These are phyloP conservation scores for Epizoanthus stellaris DNA, from an alignment of 92 coral and sea anemone genomes.

Conservation along the genomic window DNA sequence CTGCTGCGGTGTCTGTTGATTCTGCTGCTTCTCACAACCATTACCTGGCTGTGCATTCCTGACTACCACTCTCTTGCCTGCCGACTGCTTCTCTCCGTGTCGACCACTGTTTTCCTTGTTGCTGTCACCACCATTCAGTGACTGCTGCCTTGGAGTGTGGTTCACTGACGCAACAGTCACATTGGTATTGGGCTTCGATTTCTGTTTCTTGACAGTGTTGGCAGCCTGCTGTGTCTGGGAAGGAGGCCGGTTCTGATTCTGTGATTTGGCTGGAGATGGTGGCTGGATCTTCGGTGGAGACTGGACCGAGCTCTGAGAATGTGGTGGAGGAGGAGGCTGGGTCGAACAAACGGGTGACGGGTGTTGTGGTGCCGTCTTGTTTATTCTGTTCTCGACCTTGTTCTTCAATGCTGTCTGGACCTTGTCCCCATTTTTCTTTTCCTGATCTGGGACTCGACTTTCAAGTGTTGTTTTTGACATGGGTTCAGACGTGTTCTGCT, in stretches of 20 bases:
- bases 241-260: conserved; percentile 27
- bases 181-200: not conserved
- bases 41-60: conserved; percentile 4
- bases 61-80: not conserved
- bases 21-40: conserved; percentile 13
- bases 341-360: not conserved
- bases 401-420: not conserved
- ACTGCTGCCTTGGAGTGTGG: conserved; percentile 4
- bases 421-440: not conserved
- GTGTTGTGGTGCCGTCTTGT: not conserved
- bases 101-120: conserved; percentile 34
- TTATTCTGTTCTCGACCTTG: conserved; percentile 20
- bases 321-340: not conserved
- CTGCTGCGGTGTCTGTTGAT: conserved; percentile 2
- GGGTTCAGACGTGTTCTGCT: not conserved
- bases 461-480: not conserved
- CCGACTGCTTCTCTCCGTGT: conserved; percentile 11
- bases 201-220: conserved; percentile 13
- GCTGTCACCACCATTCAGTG: conserved; percentile 8
- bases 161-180: not conserved
- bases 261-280: not conserved
- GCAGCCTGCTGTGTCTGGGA: conserved; percentile 13
- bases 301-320: not conserved
- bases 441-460: conserved; percentile 1
- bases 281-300: conserved; percentile 3